Evolutionary conservation across 1,140 invertebrate species (phyloP).

Genomic region (Harpegnathos saltator): DNA sequence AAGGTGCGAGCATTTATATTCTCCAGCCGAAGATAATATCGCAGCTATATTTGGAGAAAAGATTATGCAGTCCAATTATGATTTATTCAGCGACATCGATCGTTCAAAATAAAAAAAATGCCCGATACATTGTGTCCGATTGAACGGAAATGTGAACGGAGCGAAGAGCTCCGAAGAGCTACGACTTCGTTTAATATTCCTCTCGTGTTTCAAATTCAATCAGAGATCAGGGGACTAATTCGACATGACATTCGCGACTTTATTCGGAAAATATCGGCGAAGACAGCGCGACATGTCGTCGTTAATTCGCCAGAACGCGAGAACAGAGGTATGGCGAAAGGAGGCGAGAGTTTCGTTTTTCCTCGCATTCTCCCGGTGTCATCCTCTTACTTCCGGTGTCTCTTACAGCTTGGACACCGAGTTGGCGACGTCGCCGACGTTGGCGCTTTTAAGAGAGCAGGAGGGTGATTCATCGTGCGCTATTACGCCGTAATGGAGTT

Average conservation of each 20-base stretch:
- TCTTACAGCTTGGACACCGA: constrained; percentile 61
- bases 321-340: constrained; percentile 53
- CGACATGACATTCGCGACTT: not conserved
- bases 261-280: not conserved
- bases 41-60: not conserved
- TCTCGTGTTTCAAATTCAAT: not conserved
- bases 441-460: constrained; percentile 72
- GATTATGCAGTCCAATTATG: not conserved
- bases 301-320: constrained; percentile 43
- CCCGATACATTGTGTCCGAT: not conserved
- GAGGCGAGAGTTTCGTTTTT: constrained; percentile 54
- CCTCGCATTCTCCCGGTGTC: constrained; percentile 40
- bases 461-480: constrained; percentile 79
- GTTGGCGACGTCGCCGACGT: constrained; percentile 68
- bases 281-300: constrained; percentile 25
- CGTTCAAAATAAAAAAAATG: not conserved
- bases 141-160: not conserved
- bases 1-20: not conserved
- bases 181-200: not conserved
- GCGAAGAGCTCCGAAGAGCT: no score
- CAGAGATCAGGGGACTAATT: not conserved
- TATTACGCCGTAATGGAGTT: constrained; percentile 81
- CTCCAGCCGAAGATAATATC: not conserved
- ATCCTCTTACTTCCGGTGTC: constrained; percentile 61
- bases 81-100: not conserved